These are phyloP conservation scores for Entomyzon cyanotis DNA, from an alignment of 2,113 vertebrate species.

Conservation along the genomic window DNA sequence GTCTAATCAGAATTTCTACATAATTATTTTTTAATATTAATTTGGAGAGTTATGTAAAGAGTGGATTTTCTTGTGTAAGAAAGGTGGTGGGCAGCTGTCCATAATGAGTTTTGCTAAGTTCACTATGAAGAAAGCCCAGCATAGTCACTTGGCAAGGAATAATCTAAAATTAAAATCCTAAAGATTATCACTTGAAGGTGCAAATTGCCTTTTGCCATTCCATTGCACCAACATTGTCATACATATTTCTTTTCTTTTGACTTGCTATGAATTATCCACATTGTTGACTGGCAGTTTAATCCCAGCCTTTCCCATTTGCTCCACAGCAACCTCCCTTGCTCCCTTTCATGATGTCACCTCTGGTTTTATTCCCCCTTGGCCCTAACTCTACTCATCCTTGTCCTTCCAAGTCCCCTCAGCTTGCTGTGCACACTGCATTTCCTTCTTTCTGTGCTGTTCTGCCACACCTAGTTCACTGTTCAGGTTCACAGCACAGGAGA, in stretches of 20 bases:
- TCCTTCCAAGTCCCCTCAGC: neutral
- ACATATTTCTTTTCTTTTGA: neutral
- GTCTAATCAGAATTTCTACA: neutral
- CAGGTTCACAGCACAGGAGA: neutral
- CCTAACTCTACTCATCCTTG: neutral
- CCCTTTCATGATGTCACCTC: neutral
- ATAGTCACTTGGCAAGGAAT: neutral
- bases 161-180: neutral
- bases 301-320: neutral
- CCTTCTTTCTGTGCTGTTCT: neutral
- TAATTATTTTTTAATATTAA: neutral
- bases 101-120: neutral
- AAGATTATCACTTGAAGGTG: neutral
- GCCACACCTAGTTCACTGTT: neutral
- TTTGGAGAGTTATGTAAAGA: neutral
- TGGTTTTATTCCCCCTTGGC: neutral
- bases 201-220: neutral
- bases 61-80: neutral
- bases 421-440: neutral
- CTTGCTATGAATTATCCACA: rapidly evolving
- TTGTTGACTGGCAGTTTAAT: neutral
- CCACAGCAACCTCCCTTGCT: neutral
- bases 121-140: neutral
- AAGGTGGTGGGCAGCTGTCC: neutral
- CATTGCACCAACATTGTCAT: neutral